phyloP scores from a whole-genome alignment of 1,140 invertebrate species.

The Trigoniulus corallinus region DNA sequence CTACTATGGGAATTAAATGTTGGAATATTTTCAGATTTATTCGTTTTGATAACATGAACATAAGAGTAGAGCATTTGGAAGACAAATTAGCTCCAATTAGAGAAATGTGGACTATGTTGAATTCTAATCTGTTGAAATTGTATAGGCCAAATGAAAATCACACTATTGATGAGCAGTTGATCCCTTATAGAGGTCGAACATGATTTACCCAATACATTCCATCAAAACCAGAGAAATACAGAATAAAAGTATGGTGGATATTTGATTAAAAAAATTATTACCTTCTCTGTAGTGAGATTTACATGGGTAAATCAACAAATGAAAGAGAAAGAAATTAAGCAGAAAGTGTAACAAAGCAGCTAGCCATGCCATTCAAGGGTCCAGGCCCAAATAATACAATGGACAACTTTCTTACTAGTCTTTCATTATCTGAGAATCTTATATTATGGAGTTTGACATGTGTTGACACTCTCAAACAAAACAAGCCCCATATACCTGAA shows the following conservation, averaged over 20 bases:
- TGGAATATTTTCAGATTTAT: constrained; percentile 8
- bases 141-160: constrained; percentile 9
- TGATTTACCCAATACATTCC: background rate
- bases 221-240: constrained; percentile 1
- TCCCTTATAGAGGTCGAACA: constrained; percentile 16
- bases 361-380: background rate
- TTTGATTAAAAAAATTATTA: background rate
- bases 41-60: constrained; percentile 17
- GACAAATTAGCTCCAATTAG: constrained; percentile 17
- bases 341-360: constrained; percentile 1
- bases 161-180: constrained; percentile 20
- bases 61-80: constrained; percentile 8
- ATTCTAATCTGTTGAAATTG: constrained; percentile 2
- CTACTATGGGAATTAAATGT: constrained; percentile 12
- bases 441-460: constrained; percentile 8
- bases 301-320: background rate
- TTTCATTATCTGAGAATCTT: constrained; percentile 7
- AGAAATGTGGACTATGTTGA: constrained; percentile 14
- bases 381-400: constrained; percentile 7
- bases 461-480: constrained; percentile 13
- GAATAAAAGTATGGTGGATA: background rate
- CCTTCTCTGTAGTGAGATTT: background rate
- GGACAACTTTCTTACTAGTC: constrained; percentile 13
- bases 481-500: constrained; percentile 8
- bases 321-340: constrained; percentile 5